phyloP scores from a whole-genome alignment of 2,113 vertebrate genomes.

The Antechinus flavipes region DNA sequence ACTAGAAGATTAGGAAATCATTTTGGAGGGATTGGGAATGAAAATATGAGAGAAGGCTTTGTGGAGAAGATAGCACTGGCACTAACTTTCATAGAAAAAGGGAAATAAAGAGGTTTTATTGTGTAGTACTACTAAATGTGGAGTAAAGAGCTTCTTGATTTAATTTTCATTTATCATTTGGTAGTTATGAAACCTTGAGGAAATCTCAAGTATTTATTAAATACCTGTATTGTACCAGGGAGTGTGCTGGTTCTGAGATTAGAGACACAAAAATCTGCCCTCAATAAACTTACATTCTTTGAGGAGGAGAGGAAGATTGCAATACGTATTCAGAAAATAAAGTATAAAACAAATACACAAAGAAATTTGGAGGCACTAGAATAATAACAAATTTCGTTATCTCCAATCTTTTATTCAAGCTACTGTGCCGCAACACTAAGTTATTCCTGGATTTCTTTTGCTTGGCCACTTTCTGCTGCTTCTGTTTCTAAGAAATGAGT shows the following conservation, averaged over 20 bases:
- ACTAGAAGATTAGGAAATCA: neutral
- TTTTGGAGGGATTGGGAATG: neutral
- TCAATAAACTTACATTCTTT: neutral
- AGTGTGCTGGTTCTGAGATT: neutral
- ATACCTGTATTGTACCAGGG: neutral
- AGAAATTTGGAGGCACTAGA: neutral
- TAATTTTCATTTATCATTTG: neutral
- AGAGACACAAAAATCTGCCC: neutral
- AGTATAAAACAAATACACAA: neutral
- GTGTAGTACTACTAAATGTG: neutral
- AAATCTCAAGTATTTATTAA: slow-evolving; percentile 18
- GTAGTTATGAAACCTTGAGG: neutral
- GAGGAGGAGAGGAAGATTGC: neutral
- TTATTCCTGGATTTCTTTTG: neutral
- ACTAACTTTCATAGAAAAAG: neutral
- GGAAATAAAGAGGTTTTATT: neutral
- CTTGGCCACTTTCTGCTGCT: neutral
- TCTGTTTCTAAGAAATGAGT: neutral
- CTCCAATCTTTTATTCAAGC: neutral
- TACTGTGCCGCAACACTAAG: neutral
- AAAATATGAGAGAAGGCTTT: neutral
- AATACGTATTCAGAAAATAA: neutral
- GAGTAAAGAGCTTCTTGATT: neutral
- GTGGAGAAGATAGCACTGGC: neutral
- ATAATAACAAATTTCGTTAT: neutral